Base-by-base conservation (phyloP, 2,888 invertebrate genomes). In the Platycheirus rosarum region DNA sequence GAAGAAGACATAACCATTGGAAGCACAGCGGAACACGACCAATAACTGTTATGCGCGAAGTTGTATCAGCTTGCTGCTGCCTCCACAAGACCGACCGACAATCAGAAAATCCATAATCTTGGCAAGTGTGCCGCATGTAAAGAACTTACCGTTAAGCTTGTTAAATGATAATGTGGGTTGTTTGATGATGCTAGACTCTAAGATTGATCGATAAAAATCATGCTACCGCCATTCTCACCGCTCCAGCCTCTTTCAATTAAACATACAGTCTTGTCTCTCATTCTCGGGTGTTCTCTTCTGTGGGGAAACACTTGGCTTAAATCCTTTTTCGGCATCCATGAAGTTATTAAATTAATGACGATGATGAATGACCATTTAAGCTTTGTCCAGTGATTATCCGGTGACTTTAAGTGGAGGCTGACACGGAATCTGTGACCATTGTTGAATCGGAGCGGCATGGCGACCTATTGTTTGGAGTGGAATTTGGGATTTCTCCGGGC, bases 291-390 rank as follows among this genome's bases (percentile, higher is more conserved):
- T 3, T 48, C n/a, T n/a, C 13, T 18, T 8, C 5, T 8, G 26
- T 16, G 2, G 1, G 35, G n/a, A 18, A 53, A 8, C 7, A 35
- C 35, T 53, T 37, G 8, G n/a, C 18, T 35, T 53, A 53, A 53
- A 53, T 78, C 78, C 71, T 73, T 78, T 66, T 32, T 71, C 13
- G 40, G 46, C 44, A 40, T 46, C 44, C 48, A 53, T 66, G 66
- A 62, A 62, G 53, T 68, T 73, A 78, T 71, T 60, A 78, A 66
- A 32, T 53, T 71, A 53, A 73, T 62, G 66, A 53, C 66, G 46
- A 66, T 66, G 66, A 78, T 71, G 66, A 73, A 78, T 73, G 66
- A 35, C 51, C 71, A 62, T 60, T 78, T 62, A 78, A n/a, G 46
- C 46, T 44, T 60, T 18, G 60, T 26, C 62, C 60, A 16, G 53